Conservation (phyloP, 1,140 invertebrate species). For the Ceratitis capitata region DNA sequence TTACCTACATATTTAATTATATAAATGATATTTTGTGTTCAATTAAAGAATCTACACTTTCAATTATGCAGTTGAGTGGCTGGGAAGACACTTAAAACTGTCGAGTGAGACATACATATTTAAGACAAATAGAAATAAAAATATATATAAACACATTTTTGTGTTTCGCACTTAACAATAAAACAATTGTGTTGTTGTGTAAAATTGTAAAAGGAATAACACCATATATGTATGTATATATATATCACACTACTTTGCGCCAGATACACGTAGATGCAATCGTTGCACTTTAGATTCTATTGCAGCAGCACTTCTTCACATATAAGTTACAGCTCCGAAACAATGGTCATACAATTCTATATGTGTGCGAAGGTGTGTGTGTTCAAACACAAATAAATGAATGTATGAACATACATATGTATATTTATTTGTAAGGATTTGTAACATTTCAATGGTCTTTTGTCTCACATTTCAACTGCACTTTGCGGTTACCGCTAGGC, state of each 20-base stretch:
- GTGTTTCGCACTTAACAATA: neutral
- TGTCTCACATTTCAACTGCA: constrained; percentile 30
- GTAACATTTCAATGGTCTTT: constrained; percentile 29
- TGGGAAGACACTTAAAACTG: constrained; percentile 2
- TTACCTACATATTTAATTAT: no score
- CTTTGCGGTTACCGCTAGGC: constrained; percentile 3
- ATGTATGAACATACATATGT: neutral
- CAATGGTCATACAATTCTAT: neutral
- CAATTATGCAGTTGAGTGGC: constrained; percentile 23
- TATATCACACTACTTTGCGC: neutral
- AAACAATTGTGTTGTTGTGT: constrained; percentile 3
- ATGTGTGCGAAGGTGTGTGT: no score
- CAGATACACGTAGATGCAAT: neutral
- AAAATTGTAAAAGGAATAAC: neutral
- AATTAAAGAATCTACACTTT: constrained; percentile 6
- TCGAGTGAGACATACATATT: neutral
- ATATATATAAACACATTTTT: neutral
- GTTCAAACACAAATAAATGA: neutral
- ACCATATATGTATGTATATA: neutral
- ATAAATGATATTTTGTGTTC: neutral
- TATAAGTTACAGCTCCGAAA: neutral
- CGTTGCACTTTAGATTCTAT: neutral
- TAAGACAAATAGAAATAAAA: neutral
- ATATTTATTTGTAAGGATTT: neutral
- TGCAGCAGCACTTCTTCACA: neutral